Conservation (phyloP, 2,113 vertebrate genomes). For the Fukomys damarensis region DNA sequence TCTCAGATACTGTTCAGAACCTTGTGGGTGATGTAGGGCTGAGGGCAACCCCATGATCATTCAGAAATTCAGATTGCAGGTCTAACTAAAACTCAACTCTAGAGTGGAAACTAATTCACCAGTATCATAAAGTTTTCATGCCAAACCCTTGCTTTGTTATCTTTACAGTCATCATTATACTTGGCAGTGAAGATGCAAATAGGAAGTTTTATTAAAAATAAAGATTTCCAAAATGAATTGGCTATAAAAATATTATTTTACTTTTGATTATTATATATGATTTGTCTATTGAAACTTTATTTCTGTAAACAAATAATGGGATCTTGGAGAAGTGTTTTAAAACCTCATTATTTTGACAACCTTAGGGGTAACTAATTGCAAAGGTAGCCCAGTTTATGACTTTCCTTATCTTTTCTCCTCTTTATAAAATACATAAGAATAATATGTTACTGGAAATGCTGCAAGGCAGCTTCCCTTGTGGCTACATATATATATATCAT, state of each 20-base stretch:
- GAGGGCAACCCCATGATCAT: neutral
- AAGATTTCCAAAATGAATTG: neutral
- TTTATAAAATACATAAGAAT: neutral
- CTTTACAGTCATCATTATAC: neutral
- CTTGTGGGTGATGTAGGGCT: neutral
- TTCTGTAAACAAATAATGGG: neutral
- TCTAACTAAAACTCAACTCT: neutral
- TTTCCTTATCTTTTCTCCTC: neutral
- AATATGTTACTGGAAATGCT: neutral
- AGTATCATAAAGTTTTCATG: too few species aligned
- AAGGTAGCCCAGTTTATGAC: neutral
- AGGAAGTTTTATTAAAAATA: neutral
- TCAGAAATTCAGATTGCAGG: neutral
- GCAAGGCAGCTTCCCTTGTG: conserved; percentile 14
- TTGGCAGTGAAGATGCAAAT: neutral
- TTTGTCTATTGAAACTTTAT: neutral
- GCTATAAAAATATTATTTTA: conserved; percentile 21
- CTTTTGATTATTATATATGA: neutral
- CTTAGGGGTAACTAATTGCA: neutral
- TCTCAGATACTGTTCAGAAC: neutral
- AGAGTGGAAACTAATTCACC: neutral
- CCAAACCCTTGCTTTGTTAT: neutral
- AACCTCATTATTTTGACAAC: neutral
- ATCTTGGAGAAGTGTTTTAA: neutral
- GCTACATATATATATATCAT: neutral